Percentiles rank a stretch among this genome's conserved stretches.
Conservation (phyloP, 2,888 invertebrate genomes). For the Cremastobaeus sp. region DNA sequence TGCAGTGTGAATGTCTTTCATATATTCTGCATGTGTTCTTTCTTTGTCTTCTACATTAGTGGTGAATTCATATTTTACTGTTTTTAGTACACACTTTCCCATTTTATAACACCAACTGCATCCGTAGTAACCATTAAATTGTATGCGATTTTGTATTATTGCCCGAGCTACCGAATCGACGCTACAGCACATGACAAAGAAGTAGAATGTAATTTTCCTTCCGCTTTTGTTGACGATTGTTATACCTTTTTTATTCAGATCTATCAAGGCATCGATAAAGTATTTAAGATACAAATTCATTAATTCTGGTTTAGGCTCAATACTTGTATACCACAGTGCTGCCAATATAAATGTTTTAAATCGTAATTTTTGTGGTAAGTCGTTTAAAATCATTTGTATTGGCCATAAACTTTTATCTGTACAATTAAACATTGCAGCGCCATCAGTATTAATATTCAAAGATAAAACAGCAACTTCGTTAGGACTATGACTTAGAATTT, state of each 20-base stretch:
- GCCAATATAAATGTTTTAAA: constrained; percentile 1
- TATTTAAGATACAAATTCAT: not conserved
- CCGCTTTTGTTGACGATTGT: not conserved
- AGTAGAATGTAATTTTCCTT: not conserved
- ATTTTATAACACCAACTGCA: constrained; percentile 27
- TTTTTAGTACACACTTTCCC: not conserved
- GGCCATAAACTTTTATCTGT: constrained; percentile 1
- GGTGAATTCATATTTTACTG: not conserved
- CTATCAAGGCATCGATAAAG: not conserved
- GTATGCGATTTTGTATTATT: constrained; percentile 31
- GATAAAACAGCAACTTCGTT: too few relatives aligned
- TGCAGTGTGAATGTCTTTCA: too few relatives aligned
- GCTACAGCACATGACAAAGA: constrained; percentile 1
- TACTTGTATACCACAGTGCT: not conserved
- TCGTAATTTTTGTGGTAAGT: not conserved
- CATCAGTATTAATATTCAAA: not conserved
- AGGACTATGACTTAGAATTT: too few relatives aligned
- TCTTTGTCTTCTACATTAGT: too few relatives aligned
- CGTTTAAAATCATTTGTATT: not conserved
- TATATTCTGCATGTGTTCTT: too few relatives aligned
- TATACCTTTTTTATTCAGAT: not conserved
- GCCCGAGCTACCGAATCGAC: constrained; percentile 23
- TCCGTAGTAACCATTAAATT: constrained; percentile 38
- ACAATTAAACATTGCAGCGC: not conserved
- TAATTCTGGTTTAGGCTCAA: not conserved